These are phyloP conservation scores for Phallusia fumigata DNA, from an alignment of 23 tunicate species.

Conservation along the genomic window DNA sequence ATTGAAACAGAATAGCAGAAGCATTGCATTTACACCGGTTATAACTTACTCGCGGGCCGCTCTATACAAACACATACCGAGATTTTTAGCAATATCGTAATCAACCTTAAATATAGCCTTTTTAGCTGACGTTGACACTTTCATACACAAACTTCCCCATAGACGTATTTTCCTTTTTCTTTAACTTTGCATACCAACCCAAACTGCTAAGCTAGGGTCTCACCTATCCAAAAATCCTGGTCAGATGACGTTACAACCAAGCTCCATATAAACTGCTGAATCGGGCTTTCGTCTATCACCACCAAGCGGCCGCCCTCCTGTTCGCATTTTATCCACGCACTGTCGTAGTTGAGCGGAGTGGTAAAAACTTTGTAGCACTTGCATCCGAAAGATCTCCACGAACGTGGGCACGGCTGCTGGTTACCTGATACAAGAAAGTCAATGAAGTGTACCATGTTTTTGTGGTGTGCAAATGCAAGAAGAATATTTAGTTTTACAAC, in stretches of 20 bases:
- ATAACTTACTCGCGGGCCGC: too few relatives aligned
- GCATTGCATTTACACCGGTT: too few relatives aligned
- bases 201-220: too few relatives aligned
- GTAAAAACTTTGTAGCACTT: conserved; percentile 38
- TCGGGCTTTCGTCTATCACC: conserved; percentile 20
- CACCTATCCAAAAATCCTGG: conserved; percentile 41
- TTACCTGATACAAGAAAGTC: conserved; percentile 1
- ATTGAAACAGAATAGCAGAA: too few relatives aligned
- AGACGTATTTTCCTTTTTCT: too few relatives aligned
- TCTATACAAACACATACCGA: too few relatives aligned
- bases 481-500: too few relatives aligned
- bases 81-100: background rate
- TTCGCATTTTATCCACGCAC: conserved; percentile 27
- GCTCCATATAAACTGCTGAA: conserved; percentile 34
- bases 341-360: conserved; percentile 25
- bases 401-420: conserved; percentile 13
- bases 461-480: too few relatives aligned
- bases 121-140: too few relatives aligned
- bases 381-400: conserved; percentile 28
- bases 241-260: conserved; percentile 39
- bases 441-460: too few relatives aligned
- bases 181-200: too few relatives aligned
- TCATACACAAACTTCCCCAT: too few relatives aligned
- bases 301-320: conserved; percentile 35
- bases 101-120: background rate